Base-by-base conservation (phyloP, 2,113 vertebrate species). In the Gyps fulvus region DNA sequence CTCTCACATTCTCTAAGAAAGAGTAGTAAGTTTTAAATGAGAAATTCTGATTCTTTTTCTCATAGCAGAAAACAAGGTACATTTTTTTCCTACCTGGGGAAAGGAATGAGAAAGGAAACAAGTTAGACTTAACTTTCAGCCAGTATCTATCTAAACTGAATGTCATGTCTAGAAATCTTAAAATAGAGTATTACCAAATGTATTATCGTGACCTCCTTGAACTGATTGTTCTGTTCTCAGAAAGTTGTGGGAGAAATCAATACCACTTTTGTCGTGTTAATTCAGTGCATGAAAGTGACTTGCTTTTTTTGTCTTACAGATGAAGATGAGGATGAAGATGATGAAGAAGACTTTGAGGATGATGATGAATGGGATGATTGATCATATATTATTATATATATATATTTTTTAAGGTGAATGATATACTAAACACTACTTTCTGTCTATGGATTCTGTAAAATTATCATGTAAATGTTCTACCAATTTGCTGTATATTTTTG, bases 291-390 rank as follows among this genome's bases (percentile, higher is more conserved):
- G 58, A 36, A 84, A 84, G 40, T 93, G 67, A 96, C 27, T 49
- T 85, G 67, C 49, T 96, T 97, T 92, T 96, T 63, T 45, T 91
- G 62, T 89, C 52, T 90, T 78, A 11, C 96, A 99, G 99, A 99
- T 98, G 99, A 99, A 98, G 99, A 99, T 97, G 99, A 99, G 87
- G 99, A 99, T 97, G 99, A 99, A 72, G 99, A 99, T 0, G 99
- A 99, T 4, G 99, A 99, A 21, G 99, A 99, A 98, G 99, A 99
- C 97, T 99, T 99, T 97, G 99, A 99, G 85, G 99, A 99, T 40
- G 99, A 99, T n/a, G 99, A 99, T 7, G 99, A 99, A 98, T 99
- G 99, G 99, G 99, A 99, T 76, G 99, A 99, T 98, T 99, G 99
- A 99, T 95, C 95, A 97, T 96, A 96, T 98, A 97, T 96, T 97